phyloP scores from a whole-genome alignment of 2,113 vertebrate genomes.

The Zapus hudsonius region DNA sequence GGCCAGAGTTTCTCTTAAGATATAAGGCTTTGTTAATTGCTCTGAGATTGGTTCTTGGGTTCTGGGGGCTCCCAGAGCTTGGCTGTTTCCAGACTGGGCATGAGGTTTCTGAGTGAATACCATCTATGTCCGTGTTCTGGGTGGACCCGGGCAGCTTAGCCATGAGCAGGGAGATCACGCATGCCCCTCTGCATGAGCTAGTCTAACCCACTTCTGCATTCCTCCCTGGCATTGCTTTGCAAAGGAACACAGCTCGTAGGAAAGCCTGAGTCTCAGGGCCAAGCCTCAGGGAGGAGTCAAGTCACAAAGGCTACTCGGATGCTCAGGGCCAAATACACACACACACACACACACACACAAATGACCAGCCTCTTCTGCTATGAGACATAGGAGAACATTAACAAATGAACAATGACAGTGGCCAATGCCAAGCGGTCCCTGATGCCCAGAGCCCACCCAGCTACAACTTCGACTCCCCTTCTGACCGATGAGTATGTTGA shows the following conservation, averaged over 20 bases:
- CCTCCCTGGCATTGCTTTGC: neutral
- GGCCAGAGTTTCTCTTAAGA: neutral
- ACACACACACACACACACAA: accelerated
- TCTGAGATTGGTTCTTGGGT: accelerated
- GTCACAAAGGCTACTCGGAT: neutral
- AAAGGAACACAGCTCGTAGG: neutral
- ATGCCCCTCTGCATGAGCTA: accelerated
- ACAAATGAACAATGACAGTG: accelerated
- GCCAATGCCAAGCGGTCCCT: neutral
- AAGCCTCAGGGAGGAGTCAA: neutral
- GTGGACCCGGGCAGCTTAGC: too few species aligned
- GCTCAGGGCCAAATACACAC: accelerated
- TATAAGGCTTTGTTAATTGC: neutral
- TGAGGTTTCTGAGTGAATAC: accelerated
- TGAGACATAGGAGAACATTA: neutral
- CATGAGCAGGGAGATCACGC: accelerated
- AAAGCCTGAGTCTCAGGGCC: accelerated
- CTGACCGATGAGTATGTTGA: accelerated
- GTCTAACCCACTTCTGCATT: accelerated
- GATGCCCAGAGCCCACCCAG: neutral
- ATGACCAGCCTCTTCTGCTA: accelerated
- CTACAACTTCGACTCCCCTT: neutral
- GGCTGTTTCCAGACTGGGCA: accelerated
- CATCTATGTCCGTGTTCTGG: accelerated
- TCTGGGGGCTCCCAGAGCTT: neutral